These are phyloP conservation scores for Lithosia quadra DNA, from an alignment of 2,888 invertebrate species.

Conservation along the genomic window DNA sequence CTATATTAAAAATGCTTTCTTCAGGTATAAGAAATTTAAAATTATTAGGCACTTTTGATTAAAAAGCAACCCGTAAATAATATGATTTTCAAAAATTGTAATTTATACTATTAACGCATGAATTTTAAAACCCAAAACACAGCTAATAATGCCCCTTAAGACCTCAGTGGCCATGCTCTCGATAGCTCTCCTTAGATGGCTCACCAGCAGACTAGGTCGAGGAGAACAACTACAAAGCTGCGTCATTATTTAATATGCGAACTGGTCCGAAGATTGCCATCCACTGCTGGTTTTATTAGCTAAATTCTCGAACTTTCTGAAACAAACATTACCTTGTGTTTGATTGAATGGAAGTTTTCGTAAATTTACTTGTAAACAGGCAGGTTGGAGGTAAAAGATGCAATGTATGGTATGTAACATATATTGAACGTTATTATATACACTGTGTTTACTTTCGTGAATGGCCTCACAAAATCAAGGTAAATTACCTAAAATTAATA, in stretches of 20 bases:
- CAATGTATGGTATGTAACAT: conserved; percentile 76
- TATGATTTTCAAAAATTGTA: no score
- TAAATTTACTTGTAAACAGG: conserved; percentile 17
- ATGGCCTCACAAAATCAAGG: conserved; percentile 68
- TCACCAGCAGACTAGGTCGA: conserved; percentile 85
- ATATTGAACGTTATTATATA: conserved; percentile 59
- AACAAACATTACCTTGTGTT: conserved; percentile 30
- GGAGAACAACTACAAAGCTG: conserved; percentile 84
- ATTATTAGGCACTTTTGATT: background rate
- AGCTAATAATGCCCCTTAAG: conserved; percentile 77
- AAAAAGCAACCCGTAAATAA: background rate
- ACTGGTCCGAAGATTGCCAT: conserved; percentile 48
- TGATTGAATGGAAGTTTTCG: conserved; percentile 31
- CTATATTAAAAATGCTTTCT: no score
- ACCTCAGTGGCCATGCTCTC: conserved; percentile 85
- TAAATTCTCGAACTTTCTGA: conserved; percentile 29
- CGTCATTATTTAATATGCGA: conserved; percentile 73
- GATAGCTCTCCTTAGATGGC: conserved; percentile 86
- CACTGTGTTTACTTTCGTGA: conserved; percentile 67
- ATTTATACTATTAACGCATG: background rate
- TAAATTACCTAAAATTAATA: conserved; percentile 46
- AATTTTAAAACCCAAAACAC: conserved; percentile 56
- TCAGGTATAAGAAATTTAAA: no score
- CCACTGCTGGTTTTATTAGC: conserved; percentile 61
- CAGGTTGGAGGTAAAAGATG: conserved; percentile 55